Evolutionary conservation across 2,888 invertebrate species (phyloP).

Genomic region (Acrobasis repandana): DNA sequence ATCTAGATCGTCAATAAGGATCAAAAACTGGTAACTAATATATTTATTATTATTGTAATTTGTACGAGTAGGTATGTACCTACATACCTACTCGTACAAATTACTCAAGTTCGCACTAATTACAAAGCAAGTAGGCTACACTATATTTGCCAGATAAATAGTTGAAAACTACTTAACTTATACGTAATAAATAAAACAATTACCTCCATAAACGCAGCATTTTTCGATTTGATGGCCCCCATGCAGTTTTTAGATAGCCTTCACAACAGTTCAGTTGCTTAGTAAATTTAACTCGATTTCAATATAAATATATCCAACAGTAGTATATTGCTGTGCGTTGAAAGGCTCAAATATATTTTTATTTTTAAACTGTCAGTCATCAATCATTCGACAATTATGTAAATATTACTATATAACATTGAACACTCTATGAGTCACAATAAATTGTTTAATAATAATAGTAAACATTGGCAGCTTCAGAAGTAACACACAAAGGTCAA

Average conservation of each 20-base stretch:
- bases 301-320: conserved; percentile 33
- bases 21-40: no score
- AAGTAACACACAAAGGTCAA: conserved; percentile 57
- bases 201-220: conserved; percentile 68
- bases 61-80: no score
- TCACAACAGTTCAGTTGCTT: conserved; percentile 30
- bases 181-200: conserved; percentile 28
- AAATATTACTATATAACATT: conserved; percentile 46
- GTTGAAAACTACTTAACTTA: conserved; percentile 5
- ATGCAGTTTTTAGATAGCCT: conserved; percentile 62
- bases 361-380: conserved; percentile 36
- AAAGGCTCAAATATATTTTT: conserved; percentile 32
- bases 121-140: neutral
- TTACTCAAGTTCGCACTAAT: neutral
- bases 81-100: neutral
- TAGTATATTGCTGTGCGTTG: conserved; percentile 40
- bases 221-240: conserved; percentile 78
- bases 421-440: conserved; percentile 58
- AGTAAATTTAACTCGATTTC: conserved; percentile 23
- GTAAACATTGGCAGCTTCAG: conserved; percentile 59
- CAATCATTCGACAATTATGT: conserved; percentile 29
- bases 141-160: neutral
- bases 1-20: no score
- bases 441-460: conserved; percentile 44
- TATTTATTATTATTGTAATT: no score